These are phyloP conservation scores for Hyperoodon ampullatus DNA, from an alignment of 2,113 vertebrate genomes.

Conservation along the genomic window DNA sequence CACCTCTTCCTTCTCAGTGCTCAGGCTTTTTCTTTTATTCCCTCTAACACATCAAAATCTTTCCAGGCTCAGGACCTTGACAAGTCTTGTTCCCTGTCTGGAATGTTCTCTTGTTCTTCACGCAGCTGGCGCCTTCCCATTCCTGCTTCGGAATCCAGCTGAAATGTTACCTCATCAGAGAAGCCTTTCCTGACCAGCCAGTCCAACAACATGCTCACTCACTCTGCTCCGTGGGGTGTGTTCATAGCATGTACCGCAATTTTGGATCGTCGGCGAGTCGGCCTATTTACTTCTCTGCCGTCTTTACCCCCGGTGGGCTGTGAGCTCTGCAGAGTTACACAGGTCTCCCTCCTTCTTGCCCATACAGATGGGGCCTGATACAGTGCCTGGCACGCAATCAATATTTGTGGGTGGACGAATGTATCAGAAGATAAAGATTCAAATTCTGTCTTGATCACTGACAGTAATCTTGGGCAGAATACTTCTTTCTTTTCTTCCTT, in stretches of 20 bases:
- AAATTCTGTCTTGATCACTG: background rate
- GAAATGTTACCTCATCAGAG: background rate
- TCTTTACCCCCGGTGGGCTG: background rate
- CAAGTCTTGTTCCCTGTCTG: background rate
- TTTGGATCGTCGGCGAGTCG: background rate
- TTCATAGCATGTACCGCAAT: background rate
- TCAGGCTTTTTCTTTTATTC: background rate
- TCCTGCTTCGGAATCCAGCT: background rate
- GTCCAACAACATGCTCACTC: background rate
- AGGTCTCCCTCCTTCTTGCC: background rate
- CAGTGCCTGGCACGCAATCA: fast-evolving
- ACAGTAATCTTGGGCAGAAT: background rate
- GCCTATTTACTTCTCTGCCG: background rate
- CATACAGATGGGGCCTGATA: background rate
- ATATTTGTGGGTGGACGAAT: background rate
- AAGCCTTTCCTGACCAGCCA: background rate
- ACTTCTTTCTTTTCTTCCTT: background rate
- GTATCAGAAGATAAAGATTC: background rate
- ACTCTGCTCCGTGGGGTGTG: background rate
- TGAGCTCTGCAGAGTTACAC: background rate
- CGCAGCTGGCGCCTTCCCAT: background rate
- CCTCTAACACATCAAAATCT: background rate
- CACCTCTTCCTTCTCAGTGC: background rate
- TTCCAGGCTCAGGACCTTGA: background rate
- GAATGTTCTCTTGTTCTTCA: background rate